These are phyloP conservation scores for Magallana angulata DNA, from an alignment of 1,140 invertebrate genomes.

Conservation along the genomic window DNA sequence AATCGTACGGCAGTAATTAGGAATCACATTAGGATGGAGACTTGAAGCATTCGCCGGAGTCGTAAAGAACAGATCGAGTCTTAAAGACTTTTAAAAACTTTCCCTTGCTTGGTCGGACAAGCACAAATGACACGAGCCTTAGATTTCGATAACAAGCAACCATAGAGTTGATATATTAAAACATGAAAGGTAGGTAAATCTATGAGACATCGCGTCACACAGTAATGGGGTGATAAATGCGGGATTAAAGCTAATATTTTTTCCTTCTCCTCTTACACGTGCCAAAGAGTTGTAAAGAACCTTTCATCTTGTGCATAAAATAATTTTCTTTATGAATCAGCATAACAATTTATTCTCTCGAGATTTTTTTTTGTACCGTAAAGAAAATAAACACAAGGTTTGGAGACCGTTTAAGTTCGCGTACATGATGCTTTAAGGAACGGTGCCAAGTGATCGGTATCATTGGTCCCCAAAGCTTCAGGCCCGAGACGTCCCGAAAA, in stretches of 20 bases:
- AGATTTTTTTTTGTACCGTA: neutral
- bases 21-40: neutral
- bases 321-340: constrained; percentile 37
- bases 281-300: neutral
- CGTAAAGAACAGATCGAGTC: neutral
- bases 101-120: constrained; percentile 5
- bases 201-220: neutral
- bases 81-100: constrained; percentile 20
- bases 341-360: constrained; percentile 15
- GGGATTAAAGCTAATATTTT: neutral
- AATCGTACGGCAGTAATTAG: neutral
- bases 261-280: neutral
- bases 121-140: constrained; percentile 17
- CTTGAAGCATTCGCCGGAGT: neutral
- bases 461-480: neutral
- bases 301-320: constrained; percentile 15
- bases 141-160: constrained; percentile 29
- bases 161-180: constrained; percentile 8
- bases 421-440: neutral
- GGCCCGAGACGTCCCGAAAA: neutral
- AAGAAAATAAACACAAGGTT: neutral
- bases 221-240: constrained; percentile 4
- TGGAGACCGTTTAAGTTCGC: neutral
- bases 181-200: constrained; percentile 31
- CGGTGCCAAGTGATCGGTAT: neutral